Evolutionary conservation across 2,888 invertebrate genomes (phyloP).

Genomic region (Parnassius mnemosyne): DNA sequence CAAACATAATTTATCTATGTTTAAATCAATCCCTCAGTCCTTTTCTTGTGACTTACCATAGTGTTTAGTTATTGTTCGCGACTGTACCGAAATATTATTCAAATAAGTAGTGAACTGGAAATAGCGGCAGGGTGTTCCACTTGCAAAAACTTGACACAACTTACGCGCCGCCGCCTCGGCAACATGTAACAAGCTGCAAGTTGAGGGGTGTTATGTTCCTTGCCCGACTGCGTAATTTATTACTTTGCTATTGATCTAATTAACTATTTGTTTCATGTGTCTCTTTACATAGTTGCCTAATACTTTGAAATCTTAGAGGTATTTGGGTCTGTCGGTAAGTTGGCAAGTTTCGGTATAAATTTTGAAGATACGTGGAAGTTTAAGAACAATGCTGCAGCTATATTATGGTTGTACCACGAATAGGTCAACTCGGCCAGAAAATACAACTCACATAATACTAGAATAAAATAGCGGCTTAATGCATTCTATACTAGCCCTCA

Average conservation of each 20-base stretch:
- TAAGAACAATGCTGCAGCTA: too few relatives aligned
- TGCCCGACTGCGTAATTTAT: slow-evolving; percentile 22
- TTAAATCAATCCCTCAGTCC: too few relatives aligned
- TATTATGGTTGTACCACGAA: too few relatives aligned
- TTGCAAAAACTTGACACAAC: slow-evolving; percentile 51
- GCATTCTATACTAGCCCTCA: too few relatives aligned
- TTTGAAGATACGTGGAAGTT: too few relatives aligned
- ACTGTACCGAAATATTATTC: slow-evolving; percentile 41
- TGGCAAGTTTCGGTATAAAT: too few relatives aligned
- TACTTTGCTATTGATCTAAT: slow-evolving; percentile 22
- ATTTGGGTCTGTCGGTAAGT: too few relatives aligned
- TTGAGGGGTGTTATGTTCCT: slow-evolving; percentile 20
- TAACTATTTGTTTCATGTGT: slow-evolving; percentile 13
- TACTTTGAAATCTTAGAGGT: neutral
- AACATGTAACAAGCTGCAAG: slow-evolving; percentile 17
- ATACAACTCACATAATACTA: too few relatives aligned
- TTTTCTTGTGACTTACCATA: neutral
- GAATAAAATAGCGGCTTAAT: too few relatives aligned
- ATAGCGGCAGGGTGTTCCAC: slow-evolving; percentile 41
- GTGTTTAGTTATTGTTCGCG: slow-evolving; percentile 15
- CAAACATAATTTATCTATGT: too few relatives aligned
- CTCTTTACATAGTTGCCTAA: neutral
- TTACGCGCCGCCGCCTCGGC: slow-evolving; percentile 36
- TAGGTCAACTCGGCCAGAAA: too few relatives aligned
- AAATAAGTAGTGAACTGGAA: slow-evolving; percentile 45